Evolutionary conservation across 2,797 vertebrate species (phyloP).

Genomic region (Hipposideros larvatus): DNA sequence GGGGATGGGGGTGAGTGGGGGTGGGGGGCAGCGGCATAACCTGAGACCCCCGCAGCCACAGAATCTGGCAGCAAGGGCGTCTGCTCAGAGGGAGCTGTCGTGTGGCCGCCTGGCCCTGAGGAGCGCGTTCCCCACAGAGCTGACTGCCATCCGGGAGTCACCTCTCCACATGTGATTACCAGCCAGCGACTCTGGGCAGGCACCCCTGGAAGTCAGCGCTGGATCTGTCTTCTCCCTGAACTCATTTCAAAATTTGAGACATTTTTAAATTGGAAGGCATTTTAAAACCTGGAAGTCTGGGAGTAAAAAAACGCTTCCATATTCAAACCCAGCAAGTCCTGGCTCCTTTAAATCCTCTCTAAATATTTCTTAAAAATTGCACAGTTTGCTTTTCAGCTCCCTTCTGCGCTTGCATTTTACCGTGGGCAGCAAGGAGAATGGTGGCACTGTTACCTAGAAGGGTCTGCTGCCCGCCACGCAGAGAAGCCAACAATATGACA

Average conservation of each 20-base stretch:
- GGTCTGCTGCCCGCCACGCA: rapidly evolving
- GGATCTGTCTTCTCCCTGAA: not conserved
- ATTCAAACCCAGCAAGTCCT: not conserved
- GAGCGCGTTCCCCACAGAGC: no score
- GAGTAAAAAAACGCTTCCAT: not conserved
- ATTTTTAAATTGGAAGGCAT: not conserved
- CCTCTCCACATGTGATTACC: rapidly evolving
- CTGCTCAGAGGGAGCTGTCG: rapidly evolving
- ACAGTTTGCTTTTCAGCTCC: not conserved
- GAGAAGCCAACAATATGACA: no score
- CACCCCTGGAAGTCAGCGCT: rapidly evolving
- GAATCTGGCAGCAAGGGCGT: rapidly evolving
- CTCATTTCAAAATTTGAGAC: not conserved
- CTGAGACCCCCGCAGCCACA: rapidly evolving
- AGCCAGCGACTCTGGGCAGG: not conserved
- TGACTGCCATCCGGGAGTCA: rapidly evolving
- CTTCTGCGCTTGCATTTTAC: not conserved
- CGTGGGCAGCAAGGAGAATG: rapidly evolving
- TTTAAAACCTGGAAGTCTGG: not conserved
- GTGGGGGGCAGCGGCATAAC: not conserved
- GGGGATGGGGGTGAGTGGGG: no score
- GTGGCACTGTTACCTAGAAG: rapidly evolving
- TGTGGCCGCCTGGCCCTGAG: rapidly evolving
- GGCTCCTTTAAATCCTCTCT: not conserved
- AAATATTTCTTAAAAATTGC: not conserved